phyloP scores from a whole-genome alignment of 1,140 invertebrate species.

The Heterodera carotae region DNA sequence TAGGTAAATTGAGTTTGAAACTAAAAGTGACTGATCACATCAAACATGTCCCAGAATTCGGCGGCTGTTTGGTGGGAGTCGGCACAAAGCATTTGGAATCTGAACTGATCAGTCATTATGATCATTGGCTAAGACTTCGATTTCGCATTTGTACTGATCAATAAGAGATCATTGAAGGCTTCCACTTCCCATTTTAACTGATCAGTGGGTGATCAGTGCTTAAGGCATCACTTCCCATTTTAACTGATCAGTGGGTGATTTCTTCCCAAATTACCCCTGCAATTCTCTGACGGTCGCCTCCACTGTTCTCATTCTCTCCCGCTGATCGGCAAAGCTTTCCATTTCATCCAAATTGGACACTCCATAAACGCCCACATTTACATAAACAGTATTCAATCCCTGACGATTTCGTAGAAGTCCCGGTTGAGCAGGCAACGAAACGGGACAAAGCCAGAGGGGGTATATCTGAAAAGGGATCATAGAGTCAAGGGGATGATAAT shows the following conservation, averaged over 20 bases:
- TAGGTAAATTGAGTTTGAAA: background rate
- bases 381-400: slow-evolving; percentile 71
- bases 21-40: slow-evolving; percentile 66
- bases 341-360: slow-evolving; percentile 47
- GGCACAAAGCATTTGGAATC: slow-evolving; percentile 83
- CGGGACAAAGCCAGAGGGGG: slow-evolving; percentile 82
- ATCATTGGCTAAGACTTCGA: too few species aligned
- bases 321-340: slow-evolving; percentile 67
- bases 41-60: slow-evolving; percentile 82
- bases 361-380: slow-evolving; percentile 79
- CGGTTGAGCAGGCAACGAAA: slow-evolving; percentile 73
- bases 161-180: too few species aligned
- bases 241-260: slow-evolving; percentile 22
- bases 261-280: slow-evolving; percentile 69
- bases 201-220: too few species aligned
- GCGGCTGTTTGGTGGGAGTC: slow-evolving; percentile 77
- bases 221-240: too few species aligned
- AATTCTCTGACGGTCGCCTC: slow-evolving; percentile 75
- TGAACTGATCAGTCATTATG: slow-evolving; percentile 51
- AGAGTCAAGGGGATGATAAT: background rate
- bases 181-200: background rate
- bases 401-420: slow-evolving; percentile 72
- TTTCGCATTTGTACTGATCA: too few species aligned
- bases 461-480: slow-evolving; percentile 71
- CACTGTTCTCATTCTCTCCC: slow-evolving; percentile 73